Conservation (phyloP, 2,888 invertebrate genomes). For the Ischnura elegans region DNA sequence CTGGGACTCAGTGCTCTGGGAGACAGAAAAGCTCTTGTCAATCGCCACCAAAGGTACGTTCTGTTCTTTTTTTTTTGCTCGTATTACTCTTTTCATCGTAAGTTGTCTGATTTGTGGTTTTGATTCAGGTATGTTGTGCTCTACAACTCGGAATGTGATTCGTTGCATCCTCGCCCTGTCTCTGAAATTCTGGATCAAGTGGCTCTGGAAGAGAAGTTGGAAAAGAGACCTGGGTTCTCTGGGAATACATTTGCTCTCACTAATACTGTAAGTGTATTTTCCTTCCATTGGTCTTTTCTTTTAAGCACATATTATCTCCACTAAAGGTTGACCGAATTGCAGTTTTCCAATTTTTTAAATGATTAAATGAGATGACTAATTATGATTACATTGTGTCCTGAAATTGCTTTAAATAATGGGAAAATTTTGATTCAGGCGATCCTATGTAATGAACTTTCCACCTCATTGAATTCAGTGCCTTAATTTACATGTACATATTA, state of each 20-base stretch:
- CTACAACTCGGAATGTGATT: conserved; percentile 79
- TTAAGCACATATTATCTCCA: too few species aligned
- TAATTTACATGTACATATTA: too few species aligned
- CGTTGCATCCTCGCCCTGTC: conserved; percentile 76
- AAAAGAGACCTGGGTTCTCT: conserved; percentile 72
- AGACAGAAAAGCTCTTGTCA: conserved; percentile 76
- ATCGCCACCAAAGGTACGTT: conserved; percentile 75
- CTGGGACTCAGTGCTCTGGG: conserved; percentile 78
- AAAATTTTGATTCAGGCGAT: too few species aligned
- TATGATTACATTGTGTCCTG: too few species aligned
- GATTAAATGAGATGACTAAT: too few species aligned
- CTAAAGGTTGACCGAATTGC: too few species aligned
- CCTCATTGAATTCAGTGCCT: too few species aligned
- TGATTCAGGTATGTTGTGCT: conserved; percentile 75
- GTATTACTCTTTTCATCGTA: neutral
- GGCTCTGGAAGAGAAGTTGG: conserved; percentile 77
- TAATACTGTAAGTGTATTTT: conserved; percentile 17
- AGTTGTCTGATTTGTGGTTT: neutral
- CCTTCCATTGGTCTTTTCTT: neutral
- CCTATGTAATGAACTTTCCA: too few species aligned
- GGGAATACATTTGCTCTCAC: neutral
- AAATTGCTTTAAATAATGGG: too few species aligned
- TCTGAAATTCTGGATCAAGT: conserved; percentile 77
- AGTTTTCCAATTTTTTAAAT: too few species aligned
- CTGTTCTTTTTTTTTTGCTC: neutral